Percentiles rank a stretch among this genome's conserved stretches.
Conservation (phyloP, 2,113 vertebrate species). For the Murina feae region DNA sequence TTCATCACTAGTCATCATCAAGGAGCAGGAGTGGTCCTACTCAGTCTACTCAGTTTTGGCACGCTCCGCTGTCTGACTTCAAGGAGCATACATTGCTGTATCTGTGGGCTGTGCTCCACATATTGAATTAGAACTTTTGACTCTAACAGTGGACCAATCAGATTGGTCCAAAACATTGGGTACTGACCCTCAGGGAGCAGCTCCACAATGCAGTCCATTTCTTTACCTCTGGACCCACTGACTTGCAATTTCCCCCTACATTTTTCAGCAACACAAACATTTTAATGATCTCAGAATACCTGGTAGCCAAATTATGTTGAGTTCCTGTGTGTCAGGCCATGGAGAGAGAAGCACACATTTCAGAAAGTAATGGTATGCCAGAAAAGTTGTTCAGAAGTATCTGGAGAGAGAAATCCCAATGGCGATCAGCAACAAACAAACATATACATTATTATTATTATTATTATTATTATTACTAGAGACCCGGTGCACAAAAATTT, state of each 20-base stretch:
- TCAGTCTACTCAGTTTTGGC: not conserved
- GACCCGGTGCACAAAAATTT: too few relatives aligned
- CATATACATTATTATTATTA: not conserved
- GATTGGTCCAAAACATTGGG: not conserved
- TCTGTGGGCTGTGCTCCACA: not conserved
- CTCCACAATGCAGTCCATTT: not conserved
- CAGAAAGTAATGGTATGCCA: not conserved
- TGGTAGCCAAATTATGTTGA: not conserved
- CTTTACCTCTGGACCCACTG: not conserved
- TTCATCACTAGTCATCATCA: not conserved
- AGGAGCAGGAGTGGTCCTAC: not conserved
- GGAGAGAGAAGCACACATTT: not conserved
- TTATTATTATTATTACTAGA: not conserved
- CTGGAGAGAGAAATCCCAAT: not conserved
- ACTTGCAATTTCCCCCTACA: rapidly evolving
- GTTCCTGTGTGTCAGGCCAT: not conserved
- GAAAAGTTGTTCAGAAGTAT: not conserved
- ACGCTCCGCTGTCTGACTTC: not conserved
- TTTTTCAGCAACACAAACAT: not conserved
- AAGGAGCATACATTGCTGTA: not conserved
- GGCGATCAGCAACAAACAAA: not conserved
- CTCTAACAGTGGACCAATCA: not conserved
- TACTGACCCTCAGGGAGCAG: not conserved
- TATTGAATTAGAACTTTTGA: not conserved
- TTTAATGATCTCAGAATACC: not conserved